Evolutionary conservation across 2,113 vertebrate species (phyloP), one percentile per base, ranked within the genome.

Genomic region (Ceyx margarethae): DNA sequence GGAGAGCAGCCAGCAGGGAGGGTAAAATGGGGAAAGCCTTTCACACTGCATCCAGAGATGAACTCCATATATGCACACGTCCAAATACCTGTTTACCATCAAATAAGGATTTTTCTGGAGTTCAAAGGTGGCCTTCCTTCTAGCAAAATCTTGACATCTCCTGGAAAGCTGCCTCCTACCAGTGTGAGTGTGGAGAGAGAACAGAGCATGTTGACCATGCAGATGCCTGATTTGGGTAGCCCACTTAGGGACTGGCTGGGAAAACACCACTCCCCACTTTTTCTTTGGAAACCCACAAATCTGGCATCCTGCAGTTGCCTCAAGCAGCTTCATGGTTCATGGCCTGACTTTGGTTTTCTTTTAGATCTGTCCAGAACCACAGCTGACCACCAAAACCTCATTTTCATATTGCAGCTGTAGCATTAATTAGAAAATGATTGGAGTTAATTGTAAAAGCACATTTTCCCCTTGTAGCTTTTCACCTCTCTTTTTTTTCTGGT

Each of bases 11-110:
- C 95, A 90, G 84, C 46, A 33, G 0, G 56, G 94, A 94, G 95
- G 93, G 85, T 74, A 91, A 91, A 78, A 73, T 25, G 56, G 91
- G 62, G 95, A 85, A 89, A 95, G 83, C 72, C 85, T 83, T 90
- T 90, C 53, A 26, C 80, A 14, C 68, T 82, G 65, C 83, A 75
- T 93, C 2, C 77, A 61, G 26, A 91, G 73, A 28, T 78, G 56
- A 83, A 58, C 42, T 65, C 84, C 86, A 20, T 79, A 65, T 67
- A 53, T 46, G 13, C 15, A 50, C 53, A 48, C 48, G 29, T 46
- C 35, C 72, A 75, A 45, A n/a, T 91, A 81, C 17, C 80, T 95
- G 58, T 83, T 90, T 61, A 77, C 81, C 77, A 37, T 93, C 79
- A 95, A 85, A 92, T 76, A 83, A 75, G 69, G 56, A 50, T 50